Evolutionary conservation across 2,888 invertebrate genomes (phyloP).

Genomic region (Leucoma salicis): DNA sequence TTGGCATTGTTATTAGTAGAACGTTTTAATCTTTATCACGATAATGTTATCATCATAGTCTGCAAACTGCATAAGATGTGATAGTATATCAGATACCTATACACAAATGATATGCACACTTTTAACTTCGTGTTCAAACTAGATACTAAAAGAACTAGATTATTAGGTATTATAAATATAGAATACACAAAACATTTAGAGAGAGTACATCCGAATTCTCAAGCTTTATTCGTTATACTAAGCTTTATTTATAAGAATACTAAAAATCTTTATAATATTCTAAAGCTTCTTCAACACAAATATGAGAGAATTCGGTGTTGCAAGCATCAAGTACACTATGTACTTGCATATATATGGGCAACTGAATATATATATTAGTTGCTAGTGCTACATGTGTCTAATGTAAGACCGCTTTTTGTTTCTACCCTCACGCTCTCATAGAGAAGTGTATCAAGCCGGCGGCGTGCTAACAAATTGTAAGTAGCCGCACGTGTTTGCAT

Average conservation of each 20-base stretch:
- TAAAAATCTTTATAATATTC: no score
- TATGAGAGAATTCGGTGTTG: background rate
- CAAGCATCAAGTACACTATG: background rate
- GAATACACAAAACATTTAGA: no score
- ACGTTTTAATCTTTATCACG: background rate
- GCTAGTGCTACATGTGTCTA: conserved; percentile 32
- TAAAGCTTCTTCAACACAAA: no score
- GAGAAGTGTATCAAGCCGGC: conserved; percentile 62
- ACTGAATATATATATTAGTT: conserved; percentile 68
- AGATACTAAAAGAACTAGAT: no score
- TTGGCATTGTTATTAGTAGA: background rate
- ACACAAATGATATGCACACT: no score
- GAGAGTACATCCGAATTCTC: no score
- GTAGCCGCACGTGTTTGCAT: conserved; percentile 58
- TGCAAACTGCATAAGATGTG: background rate
- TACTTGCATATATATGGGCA: no score
- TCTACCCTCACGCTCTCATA: conserved; percentile 54
- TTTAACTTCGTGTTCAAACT: no score
- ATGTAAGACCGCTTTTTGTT: conserved; percentile 51
- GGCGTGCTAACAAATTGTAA: conserved; percentile 62
- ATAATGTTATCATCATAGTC: background rate
- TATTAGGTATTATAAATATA: no score
- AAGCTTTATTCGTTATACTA: no score
- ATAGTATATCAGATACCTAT: no score
- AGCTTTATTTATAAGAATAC: background rate